Conservation (phyloP, 1,140 invertebrate species). For the Pomacea maculata region DNA sequence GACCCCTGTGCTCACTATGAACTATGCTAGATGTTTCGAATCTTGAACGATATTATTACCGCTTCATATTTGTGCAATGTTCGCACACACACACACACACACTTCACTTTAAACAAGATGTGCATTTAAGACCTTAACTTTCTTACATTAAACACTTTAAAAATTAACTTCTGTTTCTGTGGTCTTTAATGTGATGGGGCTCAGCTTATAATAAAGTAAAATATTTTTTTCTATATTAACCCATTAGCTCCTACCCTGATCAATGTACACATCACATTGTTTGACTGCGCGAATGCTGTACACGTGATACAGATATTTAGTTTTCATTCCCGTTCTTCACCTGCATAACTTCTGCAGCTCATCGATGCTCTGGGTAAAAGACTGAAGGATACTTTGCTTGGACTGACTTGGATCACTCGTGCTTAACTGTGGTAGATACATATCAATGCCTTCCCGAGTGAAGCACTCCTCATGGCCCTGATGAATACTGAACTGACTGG, state of each 20-base stretch:
- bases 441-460: background rate
- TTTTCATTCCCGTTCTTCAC: background rate
- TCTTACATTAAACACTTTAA: too few relatives aligned
- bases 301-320: background rate
- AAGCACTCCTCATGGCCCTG: background rate
- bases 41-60: too few relatives aligned
- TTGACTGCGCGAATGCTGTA: background rate
- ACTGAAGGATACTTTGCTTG: slow-evolving; percentile 2
- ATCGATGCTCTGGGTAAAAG: background rate
- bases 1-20: too few relatives aligned
- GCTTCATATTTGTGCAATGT: too few relatives aligned
- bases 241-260: background rate
- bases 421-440: background rate
- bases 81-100: too few relatives aligned
- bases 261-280: background rate
- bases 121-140: too few relatives aligned
- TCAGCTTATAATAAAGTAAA: too few relatives aligned
- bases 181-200: too few relatives aligned
- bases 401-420: background rate
- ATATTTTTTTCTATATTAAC: background rate
- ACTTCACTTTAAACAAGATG: too few relatives aligned
- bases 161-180: too few relatives aligned
- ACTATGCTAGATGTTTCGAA: too few relatives aligned
- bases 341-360: slow-evolving; percentile 1
- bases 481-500: background rate